Evolutionary conservation across 2,888 invertebrate species (phyloP).

Genomic region (Blera fallax): DNA sequence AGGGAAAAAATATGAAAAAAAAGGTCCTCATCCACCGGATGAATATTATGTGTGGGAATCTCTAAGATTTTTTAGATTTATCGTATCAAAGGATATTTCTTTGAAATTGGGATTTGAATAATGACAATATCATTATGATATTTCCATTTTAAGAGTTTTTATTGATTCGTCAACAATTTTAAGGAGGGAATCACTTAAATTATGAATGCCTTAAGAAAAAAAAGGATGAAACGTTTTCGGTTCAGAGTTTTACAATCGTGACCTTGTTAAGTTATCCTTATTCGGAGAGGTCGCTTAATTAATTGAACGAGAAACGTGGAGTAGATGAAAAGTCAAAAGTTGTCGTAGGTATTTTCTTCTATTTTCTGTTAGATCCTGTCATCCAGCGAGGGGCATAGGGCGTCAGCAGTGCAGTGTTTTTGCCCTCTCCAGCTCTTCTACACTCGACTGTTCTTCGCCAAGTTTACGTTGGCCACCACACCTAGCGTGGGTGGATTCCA

Average conservation of each 20-base stretch:
- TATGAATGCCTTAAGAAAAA: not conserved
- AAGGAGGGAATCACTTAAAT: not conserved
- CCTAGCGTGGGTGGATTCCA: no score
- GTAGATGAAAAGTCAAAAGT: no score
- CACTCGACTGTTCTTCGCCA: no score
- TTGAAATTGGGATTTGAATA: conserved; percentile 37
- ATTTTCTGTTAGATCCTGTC: no score
- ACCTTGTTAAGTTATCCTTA: not conserved
- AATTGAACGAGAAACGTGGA: no score
- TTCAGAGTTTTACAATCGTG: not conserved
- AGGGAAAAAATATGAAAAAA: not conserved
- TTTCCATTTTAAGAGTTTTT: conserved; percentile 13
- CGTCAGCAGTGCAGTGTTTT: no score
- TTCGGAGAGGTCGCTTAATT: not conserved
- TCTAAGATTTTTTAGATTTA: conserved; percentile 28
- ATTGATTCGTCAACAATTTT: conserved; percentile 3
- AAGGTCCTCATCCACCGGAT: not conserved
- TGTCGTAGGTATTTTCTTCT: no score
- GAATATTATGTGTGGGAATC: conserved; percentile 27
- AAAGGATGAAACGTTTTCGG: not conserved
- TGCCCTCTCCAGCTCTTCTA: no score
- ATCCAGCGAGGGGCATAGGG: no score
- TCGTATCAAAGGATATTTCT: conserved; percentile 43
- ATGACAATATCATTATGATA: conserved; percentile 29
- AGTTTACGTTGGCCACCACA: no score